Evolutionary conservation across 2,113 vertebrate genomes (phyloP), one percentile per base, ranked within the genome.

Genomic region (Melospiza melodia): DNA sequence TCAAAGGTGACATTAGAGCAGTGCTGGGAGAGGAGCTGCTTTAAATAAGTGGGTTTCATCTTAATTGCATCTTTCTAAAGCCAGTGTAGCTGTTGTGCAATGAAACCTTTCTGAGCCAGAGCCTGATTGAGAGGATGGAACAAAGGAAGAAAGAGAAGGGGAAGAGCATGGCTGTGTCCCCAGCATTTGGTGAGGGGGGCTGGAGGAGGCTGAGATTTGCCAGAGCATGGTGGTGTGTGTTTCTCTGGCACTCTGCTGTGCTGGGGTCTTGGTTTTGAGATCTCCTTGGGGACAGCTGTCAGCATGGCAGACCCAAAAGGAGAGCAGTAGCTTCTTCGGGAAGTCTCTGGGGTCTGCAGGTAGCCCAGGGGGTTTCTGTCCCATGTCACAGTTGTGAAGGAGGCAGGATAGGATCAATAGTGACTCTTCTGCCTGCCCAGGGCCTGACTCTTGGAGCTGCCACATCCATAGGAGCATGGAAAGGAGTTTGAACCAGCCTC

Each of bases 41-140:
- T 95, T 94, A 94, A 97, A 90, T 91, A 84, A 92, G 71, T 81
- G 87, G 58, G 57, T 89, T 94, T 93, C 89, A 89, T 96, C 93
- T 94, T 93, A 95, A 93, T 90, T 93, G 75, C 83, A 85, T 96
- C 84, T 88, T 77, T 87, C 83, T 72, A 94, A 94, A 86, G 76
- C 79, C 85, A 87, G 62, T 24, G 46, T 69, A 65, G 75, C 69
- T 80, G 85, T 78, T 90, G 61, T 79, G 58, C 5, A 37, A 80
- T 58, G 75, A 91, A 89, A 72, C 55, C 49, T 81, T 87, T 89
- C 41, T 75, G 43, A 89, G 66, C 51, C 55, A 77, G 73, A 74
- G 55, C 33, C 74, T 94, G 80, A 91, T 4, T 93, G 83, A 72
- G 31, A 65, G 76, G 58, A 52, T 49, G 74, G 80, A 93, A 80